phyloP scores from a whole-genome alignment of 1,140 invertebrate species.

The Drosophila pandora region DNA sequence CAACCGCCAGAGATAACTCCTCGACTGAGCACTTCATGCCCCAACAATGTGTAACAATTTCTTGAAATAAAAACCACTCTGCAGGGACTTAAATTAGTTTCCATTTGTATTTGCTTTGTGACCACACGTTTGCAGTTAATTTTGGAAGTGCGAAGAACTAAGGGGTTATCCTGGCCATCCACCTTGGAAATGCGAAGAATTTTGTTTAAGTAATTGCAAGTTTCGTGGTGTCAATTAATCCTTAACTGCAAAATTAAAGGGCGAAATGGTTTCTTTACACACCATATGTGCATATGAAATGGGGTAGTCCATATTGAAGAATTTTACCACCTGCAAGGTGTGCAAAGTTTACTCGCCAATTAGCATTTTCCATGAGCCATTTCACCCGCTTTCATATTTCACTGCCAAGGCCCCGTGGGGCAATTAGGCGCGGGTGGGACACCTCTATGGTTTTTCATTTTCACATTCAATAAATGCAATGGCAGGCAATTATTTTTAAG shows the following conservation, averaged over 20 bases:
- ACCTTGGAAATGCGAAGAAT: conserved; percentile 16
- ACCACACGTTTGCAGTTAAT: background rate
- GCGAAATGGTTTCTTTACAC: conserved; percentile 3
- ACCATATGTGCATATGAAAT: background rate
- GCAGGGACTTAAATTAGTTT: conserved; percentile 56
- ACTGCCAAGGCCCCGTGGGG: background rate
- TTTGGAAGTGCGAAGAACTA: background rate
- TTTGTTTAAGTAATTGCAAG: conserved; percentile 29
- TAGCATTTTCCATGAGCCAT: conserved; percentile 43
- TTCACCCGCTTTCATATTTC: conserved; percentile 15
- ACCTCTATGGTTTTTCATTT: background rate
- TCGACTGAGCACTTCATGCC: conserved; percentile 53
- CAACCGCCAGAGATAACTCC: conserved; percentile 52
- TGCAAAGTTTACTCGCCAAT: conserved; percentile 39
- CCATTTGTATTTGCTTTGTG: conserved; percentile 41
- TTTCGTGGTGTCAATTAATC: conserved; percentile 33
- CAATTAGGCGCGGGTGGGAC: background rate
- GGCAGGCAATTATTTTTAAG: conserved; percentile 22
- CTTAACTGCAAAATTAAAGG: background rate
- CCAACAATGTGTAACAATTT: conserved; percentile 70
- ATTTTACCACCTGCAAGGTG: conserved; percentile 40
- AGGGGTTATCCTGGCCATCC: background rate
- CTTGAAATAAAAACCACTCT: conserved; percentile 39
- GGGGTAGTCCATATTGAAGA: background rate
- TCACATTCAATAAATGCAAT: conserved; percentile 46